A percentile compares a stretch with the other conserved stretches of the same genome.
phyloP scores from a whole-genome alignment of 2,113 vertebrate species.

The Oriolus oriolus region DNA sequence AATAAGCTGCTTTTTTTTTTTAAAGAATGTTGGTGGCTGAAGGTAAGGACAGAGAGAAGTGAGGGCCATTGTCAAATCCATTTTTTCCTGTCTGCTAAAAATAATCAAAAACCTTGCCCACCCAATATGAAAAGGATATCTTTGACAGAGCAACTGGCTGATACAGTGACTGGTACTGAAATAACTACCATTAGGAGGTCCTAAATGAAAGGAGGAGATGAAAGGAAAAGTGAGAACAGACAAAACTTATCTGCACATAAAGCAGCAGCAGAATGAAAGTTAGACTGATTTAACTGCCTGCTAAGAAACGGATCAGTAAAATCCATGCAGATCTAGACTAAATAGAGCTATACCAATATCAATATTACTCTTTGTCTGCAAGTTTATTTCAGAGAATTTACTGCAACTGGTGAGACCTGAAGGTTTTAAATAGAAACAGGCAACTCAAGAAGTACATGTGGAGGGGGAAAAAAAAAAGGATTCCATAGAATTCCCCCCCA shows the following conservation, averaged over 20 bases:
- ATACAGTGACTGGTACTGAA: not conserved
- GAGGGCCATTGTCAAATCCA: not conserved
- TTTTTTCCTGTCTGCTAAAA: not conserved
- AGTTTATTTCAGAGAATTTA: not conserved
- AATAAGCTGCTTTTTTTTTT: constrained; percentile 11
- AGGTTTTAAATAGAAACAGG: not conserved
- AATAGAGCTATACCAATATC: not conserved
- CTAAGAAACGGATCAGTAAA: not conserved
- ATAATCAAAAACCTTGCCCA: not conserved
- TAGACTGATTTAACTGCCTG: not conserved
- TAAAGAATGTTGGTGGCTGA: not conserved
- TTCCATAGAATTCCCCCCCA: fast-evolving
- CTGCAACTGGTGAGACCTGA: not conserved
- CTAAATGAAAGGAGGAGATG: not conserved
- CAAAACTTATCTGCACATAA: not conserved
- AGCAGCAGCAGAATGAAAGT: not conserved
- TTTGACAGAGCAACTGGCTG: not conserved
- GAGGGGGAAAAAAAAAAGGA: not conserved
- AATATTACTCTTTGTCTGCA: not conserved
- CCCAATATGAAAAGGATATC: not conserved
- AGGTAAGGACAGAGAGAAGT: not conserved
- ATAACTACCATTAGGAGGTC: not conserved
- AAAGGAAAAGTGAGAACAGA: not conserved
- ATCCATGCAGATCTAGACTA: not conserved
- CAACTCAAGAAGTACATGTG: not conserved